A percentile compares a stretch with the other conserved stretches of the same genome.
These are phyloP conservation scores for Phycodurus eques DNA, from an alignment of 2,113 vertebrate genomes.

Conservation along the genomic window DNA sequence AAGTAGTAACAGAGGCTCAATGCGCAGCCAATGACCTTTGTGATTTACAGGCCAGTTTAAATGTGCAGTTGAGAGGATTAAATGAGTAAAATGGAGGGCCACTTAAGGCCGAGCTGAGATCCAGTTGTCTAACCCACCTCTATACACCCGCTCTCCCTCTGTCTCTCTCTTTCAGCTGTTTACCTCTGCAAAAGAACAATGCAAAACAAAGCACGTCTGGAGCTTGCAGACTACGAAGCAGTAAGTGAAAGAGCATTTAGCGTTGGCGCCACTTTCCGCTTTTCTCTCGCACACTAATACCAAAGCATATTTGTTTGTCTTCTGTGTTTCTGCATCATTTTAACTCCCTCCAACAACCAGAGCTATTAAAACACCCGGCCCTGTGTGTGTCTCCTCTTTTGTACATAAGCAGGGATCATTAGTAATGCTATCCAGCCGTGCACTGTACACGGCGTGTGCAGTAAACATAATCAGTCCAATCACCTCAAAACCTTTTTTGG, in stretches of 20 bases:
- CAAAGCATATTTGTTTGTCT: conserved; percentile 20
- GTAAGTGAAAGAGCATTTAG: conserved; percentile 75
- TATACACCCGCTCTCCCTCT: neutral
- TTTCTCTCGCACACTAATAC: conserved; percentile 23
- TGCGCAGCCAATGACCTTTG: conserved; percentile 45
- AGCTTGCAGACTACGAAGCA: conserved; percentile 95
- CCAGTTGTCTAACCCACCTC: conserved; percentile 24
- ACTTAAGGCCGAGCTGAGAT: conserved; percentile 50
- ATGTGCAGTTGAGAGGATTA: conserved; percentile 64
- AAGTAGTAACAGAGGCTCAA: conserved; percentile 19
- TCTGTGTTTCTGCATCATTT: conserved; percentile 16
- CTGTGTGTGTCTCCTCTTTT: conserved; percentile 10
- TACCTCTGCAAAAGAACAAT: conserved; percentile 99
- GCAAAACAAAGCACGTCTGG: conserved; percentile 97
- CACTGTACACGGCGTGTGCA: conserved; percentile 22
- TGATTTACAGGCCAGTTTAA: conserved; percentile 51
- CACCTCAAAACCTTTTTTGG: conserved; percentile 25
- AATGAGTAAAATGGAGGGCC: conserved; percentile 50
- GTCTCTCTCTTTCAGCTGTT: conserved; percentile 80
- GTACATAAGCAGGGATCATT: conserved; percentile 26
- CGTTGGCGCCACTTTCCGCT: conserved; percentile 12
- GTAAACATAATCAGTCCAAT: conserved; percentile 30
- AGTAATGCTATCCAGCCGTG: conserved; percentile 34
- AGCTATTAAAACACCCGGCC: conserved; percentile 30
- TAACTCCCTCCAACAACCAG: conserved; percentile 7